phyloP scores from a whole-genome alignment of 2,888 invertebrate species.

The Zootermopsis nevadensis region DNA sequence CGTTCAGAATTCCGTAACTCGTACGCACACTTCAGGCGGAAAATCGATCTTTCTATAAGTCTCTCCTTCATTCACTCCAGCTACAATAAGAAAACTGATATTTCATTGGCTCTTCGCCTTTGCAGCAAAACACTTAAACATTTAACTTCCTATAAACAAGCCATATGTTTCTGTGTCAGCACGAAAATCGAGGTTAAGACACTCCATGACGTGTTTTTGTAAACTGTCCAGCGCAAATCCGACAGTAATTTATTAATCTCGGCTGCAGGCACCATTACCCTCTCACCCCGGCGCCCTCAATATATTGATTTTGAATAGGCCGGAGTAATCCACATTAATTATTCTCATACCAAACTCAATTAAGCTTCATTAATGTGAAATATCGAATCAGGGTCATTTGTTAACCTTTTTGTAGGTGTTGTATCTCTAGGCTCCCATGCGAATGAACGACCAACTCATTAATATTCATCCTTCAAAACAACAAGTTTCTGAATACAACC shows the following conservation, averaged over 20 bases:
- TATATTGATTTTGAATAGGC: background rate
- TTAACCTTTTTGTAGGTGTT: background rate
- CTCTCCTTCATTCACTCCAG: too few relatives aligned
- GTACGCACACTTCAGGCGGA: too few relatives aligned
- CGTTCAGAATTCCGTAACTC: too few relatives aligned
- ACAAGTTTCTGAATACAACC: background rate
- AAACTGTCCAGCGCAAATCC: background rate
- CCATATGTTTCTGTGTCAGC: background rate
- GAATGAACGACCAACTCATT: background rate
- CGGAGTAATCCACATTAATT: conserved; percentile 6
- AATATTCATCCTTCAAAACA: background rate
- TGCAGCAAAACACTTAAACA: background rate
- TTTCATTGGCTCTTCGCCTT: background rate
- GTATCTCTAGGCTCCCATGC: background rate
- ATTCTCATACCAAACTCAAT: background rate
- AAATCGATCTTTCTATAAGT: too few relatives aligned
- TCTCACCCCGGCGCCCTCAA: background rate
- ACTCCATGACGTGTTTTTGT: background rate
- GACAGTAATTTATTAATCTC: conserved; percentile 25
- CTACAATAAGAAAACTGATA: background rate
- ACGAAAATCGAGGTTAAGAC: conserved; percentile 17
- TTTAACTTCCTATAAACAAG: background rate
- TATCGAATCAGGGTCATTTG: background rate
- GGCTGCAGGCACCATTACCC: background rate
- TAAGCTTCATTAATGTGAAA: conserved; percentile 13